phyloP scores from a whole-genome alignment of 2,113 vertebrate species.

The Arvicanthis niloticus region DNA sequence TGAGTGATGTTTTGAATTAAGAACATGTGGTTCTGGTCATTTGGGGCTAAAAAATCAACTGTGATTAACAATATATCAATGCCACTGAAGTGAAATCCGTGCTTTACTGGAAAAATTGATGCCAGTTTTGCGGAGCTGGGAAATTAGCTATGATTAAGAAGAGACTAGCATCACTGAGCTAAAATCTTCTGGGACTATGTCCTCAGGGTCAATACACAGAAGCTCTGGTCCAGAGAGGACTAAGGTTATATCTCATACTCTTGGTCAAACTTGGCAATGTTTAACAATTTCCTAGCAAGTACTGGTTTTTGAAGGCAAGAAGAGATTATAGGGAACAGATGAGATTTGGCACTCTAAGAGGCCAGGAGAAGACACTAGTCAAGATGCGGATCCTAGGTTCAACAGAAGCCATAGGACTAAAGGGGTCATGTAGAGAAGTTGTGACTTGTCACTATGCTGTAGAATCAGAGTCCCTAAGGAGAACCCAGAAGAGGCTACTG shows the following conservation, averaged over 20 bases:
- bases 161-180: neutral
- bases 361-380: neutral
- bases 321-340: neutral
- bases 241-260: neutral
- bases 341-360: neutral
- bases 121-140: neutral
- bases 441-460: neutral
- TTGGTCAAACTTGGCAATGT: neutral
- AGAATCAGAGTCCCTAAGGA: neutral
- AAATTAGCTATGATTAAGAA: neutral
- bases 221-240: neutral
- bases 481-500: neutral
- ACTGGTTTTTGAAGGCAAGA: neutral
- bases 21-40: conserved; percentile 14
- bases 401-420: neutral
- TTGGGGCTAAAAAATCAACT: neutral
- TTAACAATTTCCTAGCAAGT: neutral
- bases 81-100: neutral
- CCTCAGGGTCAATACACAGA: neutral
- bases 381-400: neutral
- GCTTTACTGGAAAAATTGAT: neutral
- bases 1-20: neutral
- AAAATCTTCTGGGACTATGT: neutral
- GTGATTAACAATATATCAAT: neutral
- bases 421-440: neutral